Evolutionary conservation across 2,113 vertebrate genomes (phyloP), one percentile per base, ranked within the genome.

Genomic region (Notechis scutatus): DNA sequence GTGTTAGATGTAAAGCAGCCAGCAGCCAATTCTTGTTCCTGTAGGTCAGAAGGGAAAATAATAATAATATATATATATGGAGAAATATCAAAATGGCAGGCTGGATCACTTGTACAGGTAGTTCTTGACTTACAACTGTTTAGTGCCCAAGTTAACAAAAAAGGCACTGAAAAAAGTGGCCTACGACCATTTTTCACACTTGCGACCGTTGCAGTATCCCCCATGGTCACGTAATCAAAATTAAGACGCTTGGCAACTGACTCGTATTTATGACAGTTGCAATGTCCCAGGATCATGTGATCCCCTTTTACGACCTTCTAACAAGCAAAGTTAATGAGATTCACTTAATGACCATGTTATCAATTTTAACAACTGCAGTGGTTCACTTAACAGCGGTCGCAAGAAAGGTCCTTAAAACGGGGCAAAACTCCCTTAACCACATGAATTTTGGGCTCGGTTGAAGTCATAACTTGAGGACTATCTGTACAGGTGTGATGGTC

Each of bases 1-100:
- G 11, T 94, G 12, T 87, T 85, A 34, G 88, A 14, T 21, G 3
- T 56, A 95, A 57, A 50, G 87, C 26, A 18, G 5, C 1, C 5
- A 81, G n/a, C 92, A 89, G n/a, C 92, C 55, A 12, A n/a, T 64
- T n/a, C 29, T 29, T 29, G 26, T 64, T 64, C 45, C 24, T 29
- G 15, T 50, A 0, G 0, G 64, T 74, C n/a, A 34, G 69, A 34
- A 7, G n/a, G 69, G 5, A 1, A 18, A 81, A n/a, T 5, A 50
- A 47, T 45, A 50, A 50, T 47, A 47, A 47, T 47, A 64, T 10
- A 26, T 59, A 29, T 64, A 34, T 74, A 34, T 14, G 29, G 61
- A 69, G 64, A 69, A 69, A 29, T 29, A 69, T 69, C 29, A n/a
- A 69, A 69, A 69, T 69, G 29, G 64, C 64, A 69, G 64, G 55